Base-by-base conservation (phyloP, 2,888 invertebrate genomes). In the Escarpia spicata region DNA sequence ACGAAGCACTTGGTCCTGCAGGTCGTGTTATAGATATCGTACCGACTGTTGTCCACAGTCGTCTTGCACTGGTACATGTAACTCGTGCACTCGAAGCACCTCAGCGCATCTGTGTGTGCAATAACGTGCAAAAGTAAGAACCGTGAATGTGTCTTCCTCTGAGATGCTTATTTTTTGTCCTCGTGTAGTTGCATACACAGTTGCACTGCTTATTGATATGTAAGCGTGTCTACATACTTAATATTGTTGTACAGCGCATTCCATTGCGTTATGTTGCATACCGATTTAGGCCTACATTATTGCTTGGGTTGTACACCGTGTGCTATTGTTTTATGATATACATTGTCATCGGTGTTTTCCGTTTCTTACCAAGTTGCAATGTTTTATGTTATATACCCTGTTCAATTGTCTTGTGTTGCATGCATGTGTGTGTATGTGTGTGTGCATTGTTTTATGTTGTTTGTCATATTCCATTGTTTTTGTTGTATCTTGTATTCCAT, bases 1-100 rank as follows among this genome's bases (percentile, higher is more conserved):
- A 92, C 91, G 93, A 94, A 94, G 44, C 94, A 94, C 89, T 93
- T 93, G 43, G 92, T 91, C n/a, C 91, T 91, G 90, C 94, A 94
- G 90, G 44, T 58, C 9, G 93, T 91, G 91, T 92, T 92, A 89
- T 92, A 93, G 44, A 93, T 93, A 90, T 92, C 91, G 43, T 75
- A 26, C 6, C 91, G 90, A 6, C 37, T 91, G 37, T 90, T 90
- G 91, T 92, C 93, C 90, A 92, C 91, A 9, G n/a, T 91, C 43
- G 52, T 26, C 60, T 94, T 92, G 89, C 94, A 94, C 31, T 94
- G 93, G 44, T 92, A 52, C 93, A 94, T 94, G 93, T 94, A 94
- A 91, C 93, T 94, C n/a, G 93, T 93, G 92, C 94, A 94, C 43
- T 94, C 93, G 60, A 92, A 94, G 43, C 94, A 94, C 10, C 92